Conservation (phyloP, 2,113 vertebrate genomes). For the Pardalotus punctatus region DNA sequence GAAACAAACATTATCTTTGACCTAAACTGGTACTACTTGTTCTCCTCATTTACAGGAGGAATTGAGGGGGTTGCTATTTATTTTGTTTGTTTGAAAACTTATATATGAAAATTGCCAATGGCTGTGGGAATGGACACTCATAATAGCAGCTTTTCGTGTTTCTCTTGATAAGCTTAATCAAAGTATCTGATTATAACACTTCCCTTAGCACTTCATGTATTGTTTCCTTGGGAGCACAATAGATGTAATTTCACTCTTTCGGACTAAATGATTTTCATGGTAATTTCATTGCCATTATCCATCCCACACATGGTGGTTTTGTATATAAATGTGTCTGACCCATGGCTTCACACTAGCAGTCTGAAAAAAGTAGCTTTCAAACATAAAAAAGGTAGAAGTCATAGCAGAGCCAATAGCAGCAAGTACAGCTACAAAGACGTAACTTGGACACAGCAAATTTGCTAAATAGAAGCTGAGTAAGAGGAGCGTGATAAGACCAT, state of each 20-base stretch:
- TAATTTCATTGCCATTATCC: constrained; percentile 53
- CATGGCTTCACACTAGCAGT: background rate
- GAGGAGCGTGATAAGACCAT: background rate
- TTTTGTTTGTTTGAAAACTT: constrained; percentile 35
- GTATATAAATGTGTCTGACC: constrained; percentile 37
- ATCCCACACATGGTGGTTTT: background rate
- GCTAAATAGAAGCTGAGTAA: background rate
- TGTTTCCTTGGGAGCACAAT: constrained; percentile 35
- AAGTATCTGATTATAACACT: constrained; percentile 50
- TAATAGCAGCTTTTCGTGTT: background rate
- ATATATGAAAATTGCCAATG: background rate
- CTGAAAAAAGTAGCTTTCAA: constrained; percentile 17
- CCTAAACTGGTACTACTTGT: background rate
- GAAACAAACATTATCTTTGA: background rate
- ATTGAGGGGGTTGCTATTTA: background rate
- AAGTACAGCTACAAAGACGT: background rate
- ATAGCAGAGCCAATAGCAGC: background rate
- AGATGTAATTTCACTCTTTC: constrained; percentile 47
- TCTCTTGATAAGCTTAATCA: constrained; percentile 44
- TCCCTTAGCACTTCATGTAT: constrained; percentile 11
- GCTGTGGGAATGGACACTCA: background rate
- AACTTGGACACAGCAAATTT: background rate
- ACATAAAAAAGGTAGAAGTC: background rate
- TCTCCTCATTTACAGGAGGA: background rate
- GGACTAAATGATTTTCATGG: constrained; percentile 35